Evolutionary conservation across 2,797 vertebrate species (phyloP), one percentile per base, ranked within the genome.

Genomic region (Moxostoma hubbsi): DNA sequence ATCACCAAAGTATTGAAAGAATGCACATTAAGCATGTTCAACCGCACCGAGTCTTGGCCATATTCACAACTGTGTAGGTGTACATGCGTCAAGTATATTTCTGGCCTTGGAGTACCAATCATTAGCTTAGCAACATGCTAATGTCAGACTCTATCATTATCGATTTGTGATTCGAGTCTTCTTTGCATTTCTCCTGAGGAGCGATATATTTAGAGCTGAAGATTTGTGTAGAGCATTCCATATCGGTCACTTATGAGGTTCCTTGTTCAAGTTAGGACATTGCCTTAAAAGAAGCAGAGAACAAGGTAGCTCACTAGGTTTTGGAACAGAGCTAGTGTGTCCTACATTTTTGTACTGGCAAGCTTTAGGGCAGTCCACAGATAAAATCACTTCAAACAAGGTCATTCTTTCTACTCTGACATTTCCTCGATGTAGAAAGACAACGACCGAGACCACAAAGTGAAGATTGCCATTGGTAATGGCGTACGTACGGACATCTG

Each of bases 391-490:
- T 7, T 36, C 36, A 43, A 36, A 24, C 51, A 45, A 15, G 57
- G 24, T 55, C n/a, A 43, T 51, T 50, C 9, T 54, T 50, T 53
- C 43, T 36, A 36, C 36, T 36, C 36, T 36, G 4, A 10, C 63
- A 24, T 69, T 65, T 64, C 18, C 70, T 51, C 57, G 6, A 49
- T 69, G 74, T 87, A 98, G 96, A 96, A 90, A 86, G 92, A 93
- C 63, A 91, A 91, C 0, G 95, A 98, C 49, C 92, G 73, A 67
- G 87, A 95, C 72, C 97, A 97, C 85, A 93, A 82, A 72, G 96
- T 97, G 57, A 92, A 89, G 86, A n/a, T 94, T 1, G 96, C 96
- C 2, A 55, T 96, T 0, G 96, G 96, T 18, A 98, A 97, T 8
- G 96, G 96, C 1, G 83, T 95, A 47, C 92, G 96, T 24, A 82